Base-by-base conservation (phyloP, 2,888 invertebrate species). In the Clistopyga incitator region DNA sequence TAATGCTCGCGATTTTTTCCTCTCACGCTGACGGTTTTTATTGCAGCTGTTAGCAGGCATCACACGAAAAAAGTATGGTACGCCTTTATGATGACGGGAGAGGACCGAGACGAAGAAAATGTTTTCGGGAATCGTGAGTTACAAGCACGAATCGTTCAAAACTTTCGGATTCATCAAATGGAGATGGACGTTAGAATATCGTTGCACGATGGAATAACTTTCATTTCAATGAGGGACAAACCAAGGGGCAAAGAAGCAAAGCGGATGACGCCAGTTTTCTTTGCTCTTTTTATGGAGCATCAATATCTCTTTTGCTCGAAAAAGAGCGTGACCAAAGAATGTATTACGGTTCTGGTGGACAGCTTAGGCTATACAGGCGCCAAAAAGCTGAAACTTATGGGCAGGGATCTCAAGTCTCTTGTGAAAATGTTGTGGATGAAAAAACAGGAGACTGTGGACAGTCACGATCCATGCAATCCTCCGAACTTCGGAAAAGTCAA, bases 11-110 rank as follows among this genome's bases (percentile, higher is more conserved):
- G 6, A 52, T 13, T 52, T 25, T 50, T 70, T 13, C 64, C 1
- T n/a, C 15, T 59, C 61, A 2, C 15, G 13, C 23, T 3, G 25
- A 13, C 25, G 3, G 76, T 75, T 76, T 61, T 74, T 78, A 61
- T 38, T 86, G 38, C 54, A 92, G 92, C 92, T 8, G 20, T 89
- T 6, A 92, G 92, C 81, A 90, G 89, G 84, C 92, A 92, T 83
- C 85, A 84, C 34, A 85, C 83, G 0, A 89, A 81, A 65, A 90
- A 84, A 78, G 68, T 65, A 23, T 92, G 92, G 92, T 87, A 90
- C 45, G 85, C 87, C 18, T 87, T 90, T 34, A 84, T 84, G 59
- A 85, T 91, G 47, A 85, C n/a, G 6, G 50, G 18, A 50, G 8
- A 59, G 47, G 82, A 77, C 6, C 56, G 10, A 2, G 78, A 59